Conservation (phyloP, 2,113 vertebrate genomes). For the Perca flavescens region DNA sequence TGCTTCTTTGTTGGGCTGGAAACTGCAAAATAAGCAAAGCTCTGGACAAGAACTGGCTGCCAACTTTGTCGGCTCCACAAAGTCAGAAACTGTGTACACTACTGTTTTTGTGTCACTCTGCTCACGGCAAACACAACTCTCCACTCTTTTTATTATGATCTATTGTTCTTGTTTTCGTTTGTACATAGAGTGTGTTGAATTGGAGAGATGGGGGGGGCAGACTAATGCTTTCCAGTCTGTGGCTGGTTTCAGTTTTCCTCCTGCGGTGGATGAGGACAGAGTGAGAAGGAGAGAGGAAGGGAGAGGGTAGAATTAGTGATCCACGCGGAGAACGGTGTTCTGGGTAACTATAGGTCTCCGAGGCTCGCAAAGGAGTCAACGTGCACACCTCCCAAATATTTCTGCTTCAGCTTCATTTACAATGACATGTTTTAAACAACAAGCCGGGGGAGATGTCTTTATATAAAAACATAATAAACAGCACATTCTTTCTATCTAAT, state of each 20-base stretch:
- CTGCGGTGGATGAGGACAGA: conserved; percentile 62
- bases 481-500: not conserved
- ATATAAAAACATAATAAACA: not conserved
- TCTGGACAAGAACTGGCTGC: conserved; percentile 33
- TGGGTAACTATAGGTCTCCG: conserved; percentile 1
- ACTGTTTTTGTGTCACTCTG: conserved; percentile 38
- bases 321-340: not conserved
- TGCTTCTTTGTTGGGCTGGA: conserved; percentile 62
- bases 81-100: conserved; percentile 38
- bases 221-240: conserved; percentile 80
- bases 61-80: conserved; percentile 45
- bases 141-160: conserved; percentile 23
- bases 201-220: not conserved
- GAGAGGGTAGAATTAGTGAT: conserved; percentile 39
- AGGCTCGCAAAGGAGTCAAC: not conserved
- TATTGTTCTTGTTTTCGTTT: conserved; percentile 52
- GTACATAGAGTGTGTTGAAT: conserved; percentile 56
- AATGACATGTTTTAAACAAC: not conserved
- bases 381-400: not conserved
- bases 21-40: conserved; percentile 68
- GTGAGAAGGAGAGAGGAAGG: conserved; percentile 35
- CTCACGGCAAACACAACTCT: not conserved
- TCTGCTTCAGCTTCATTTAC: not conserved
- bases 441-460: not conserved
- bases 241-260: conserved; percentile 80